Conservation (phyloP, 2,113 vertebrate species). For the Periophthalmodon schlosseri region DNA sequence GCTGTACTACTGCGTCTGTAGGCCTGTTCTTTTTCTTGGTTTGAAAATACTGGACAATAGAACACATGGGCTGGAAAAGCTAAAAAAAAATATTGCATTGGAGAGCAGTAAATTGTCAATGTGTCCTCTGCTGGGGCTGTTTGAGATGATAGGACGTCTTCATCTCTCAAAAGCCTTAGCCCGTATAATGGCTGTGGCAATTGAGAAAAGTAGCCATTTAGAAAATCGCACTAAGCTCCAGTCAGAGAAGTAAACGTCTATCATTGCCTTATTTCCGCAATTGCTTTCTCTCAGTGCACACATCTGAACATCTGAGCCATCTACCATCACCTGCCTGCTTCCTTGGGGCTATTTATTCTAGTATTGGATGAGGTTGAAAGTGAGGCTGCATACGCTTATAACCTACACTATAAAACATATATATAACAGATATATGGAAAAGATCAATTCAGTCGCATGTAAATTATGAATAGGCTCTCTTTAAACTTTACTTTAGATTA, state of each 20-base stretch:
- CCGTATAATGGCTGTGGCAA: conserved; percentile 30
- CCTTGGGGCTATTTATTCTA: neutral
- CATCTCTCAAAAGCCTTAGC: conserved; percentile 19
- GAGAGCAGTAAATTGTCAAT: neutral
- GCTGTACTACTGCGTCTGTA: neutral
- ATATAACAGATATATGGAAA: neutral
- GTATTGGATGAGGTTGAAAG: neutral
- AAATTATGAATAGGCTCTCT: too few species aligned
- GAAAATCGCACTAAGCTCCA: conserved; percentile 8
- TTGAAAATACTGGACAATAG: conserved; percentile 18
- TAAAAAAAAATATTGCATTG: conserved; percentile 22
- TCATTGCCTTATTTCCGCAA: conserved; percentile 20
- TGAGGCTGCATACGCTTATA: neutral
- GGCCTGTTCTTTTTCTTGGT: conserved; percentile 7
- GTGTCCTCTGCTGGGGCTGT: neutral
- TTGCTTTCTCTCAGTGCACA: conserved; percentile 12
- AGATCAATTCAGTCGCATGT: neutral
- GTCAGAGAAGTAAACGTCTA: conserved; percentile 13
- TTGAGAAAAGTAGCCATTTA: conserved; percentile 46
- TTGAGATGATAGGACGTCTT: conserved; percentile 28
- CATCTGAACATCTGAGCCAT: neutral
- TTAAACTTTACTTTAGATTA: too few species aligned
- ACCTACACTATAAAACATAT: neutral
- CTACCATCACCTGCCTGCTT: conserved; percentile 12
- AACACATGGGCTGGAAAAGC: conserved; percentile 7